A percentile compares a stretch with the other conserved stretches of the same genome.
Conservation (phyloP, 2,888 invertebrate species). For the Dynastes tityus region DNA sequence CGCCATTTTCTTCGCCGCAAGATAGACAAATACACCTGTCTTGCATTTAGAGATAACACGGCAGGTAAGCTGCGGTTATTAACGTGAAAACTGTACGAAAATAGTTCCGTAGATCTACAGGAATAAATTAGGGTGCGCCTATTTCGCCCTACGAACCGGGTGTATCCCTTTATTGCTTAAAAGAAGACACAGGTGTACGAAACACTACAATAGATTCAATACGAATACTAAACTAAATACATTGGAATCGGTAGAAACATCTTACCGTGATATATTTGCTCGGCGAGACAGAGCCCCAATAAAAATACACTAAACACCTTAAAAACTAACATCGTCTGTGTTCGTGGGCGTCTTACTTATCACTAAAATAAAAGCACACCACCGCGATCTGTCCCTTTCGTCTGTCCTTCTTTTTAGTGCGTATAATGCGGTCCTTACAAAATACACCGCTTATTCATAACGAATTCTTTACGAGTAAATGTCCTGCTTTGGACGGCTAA, state of each 20-base stretch:
- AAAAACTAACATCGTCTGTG: conserved; percentile 58
- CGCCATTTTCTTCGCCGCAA: conserved; percentile 42
- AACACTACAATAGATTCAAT: conserved; percentile 47
- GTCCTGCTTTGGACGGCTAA: conserved; percentile 60
- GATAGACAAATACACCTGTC: conserved; percentile 44
- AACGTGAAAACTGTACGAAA: conserved; percentile 9
- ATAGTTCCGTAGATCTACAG: conserved; percentile 37
- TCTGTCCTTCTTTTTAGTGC: conserved; percentile 5
- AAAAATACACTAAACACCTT: conserved; percentile 59
- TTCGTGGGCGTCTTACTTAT: conserved; percentile 46
- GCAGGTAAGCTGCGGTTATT: conserved; percentile 26
- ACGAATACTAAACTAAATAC: conserved; percentile 14
- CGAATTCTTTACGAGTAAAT: conserved; percentile 54
- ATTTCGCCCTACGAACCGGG: conserved; percentile 9
- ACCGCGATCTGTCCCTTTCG: conserved; percentile 42
- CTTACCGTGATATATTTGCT: conserved; percentile 57
- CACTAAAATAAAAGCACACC: conserved; percentile 51
- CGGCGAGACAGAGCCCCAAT: conserved; percentile 54
- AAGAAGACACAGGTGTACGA: conserved; percentile 28
- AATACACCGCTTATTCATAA: conserved; percentile 57
- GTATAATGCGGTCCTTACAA: conserved; percentile 46
- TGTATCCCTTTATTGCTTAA: not conserved
- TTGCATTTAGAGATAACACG: conserved; percentile 32
- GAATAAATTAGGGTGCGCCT: conserved; percentile 21
- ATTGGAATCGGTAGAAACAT: not conserved